phyloP scores from a whole-genome alignment of 1,140 invertebrate genomes.

The Triops longicaudatus region DNA sequence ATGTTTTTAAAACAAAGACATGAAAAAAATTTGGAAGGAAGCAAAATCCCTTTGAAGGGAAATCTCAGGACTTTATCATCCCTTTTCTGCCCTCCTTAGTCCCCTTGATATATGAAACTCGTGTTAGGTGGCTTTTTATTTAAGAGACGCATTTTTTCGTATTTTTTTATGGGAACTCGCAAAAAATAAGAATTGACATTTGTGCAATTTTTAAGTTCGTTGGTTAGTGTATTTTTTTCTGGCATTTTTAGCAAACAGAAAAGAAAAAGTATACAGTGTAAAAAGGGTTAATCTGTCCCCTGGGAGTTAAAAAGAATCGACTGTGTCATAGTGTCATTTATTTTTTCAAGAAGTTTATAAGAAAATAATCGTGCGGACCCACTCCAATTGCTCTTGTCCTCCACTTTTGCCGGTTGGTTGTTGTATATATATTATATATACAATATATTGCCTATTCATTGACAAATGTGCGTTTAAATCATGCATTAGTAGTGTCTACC shows the following conservation, averaged over 20 bases:
- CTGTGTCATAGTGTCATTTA: constrained; percentile 12
- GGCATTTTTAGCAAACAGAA: neutral
- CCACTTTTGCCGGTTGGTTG: constrained; percentile 14
- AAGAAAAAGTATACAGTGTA: neutral
- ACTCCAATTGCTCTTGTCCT: constrained; percentile 11
- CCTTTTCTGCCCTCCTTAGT: neutral
- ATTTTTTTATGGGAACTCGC: neutral
- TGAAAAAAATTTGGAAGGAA: too few relatives aligned
- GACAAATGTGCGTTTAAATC: neutral
- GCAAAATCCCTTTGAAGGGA: neutral
- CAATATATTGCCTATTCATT: constrained; percentile 5
- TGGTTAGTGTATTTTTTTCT: neutral
- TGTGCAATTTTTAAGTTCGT: constrained; percentile 12
- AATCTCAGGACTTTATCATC: constrained; percentile 12
- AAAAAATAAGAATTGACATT: neutral
- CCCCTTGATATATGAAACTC: neutral
- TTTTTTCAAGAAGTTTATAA: constrained; percentile 16
- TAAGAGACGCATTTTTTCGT: neutral
- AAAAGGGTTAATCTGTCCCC: neutral
- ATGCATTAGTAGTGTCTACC: too few relatives aligned
- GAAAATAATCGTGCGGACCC: constrained; percentile 2
- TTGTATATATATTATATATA: constrained; percentile 16
- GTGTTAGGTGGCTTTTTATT: neutral
- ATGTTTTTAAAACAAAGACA: too few relatives aligned
- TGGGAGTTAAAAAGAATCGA: neutral